Evolutionary conservation across 1,140 invertebrate genomes (phyloP), one percentile per base, ranked within the genome.

Genomic region (Eumaeus atala): DNA sequence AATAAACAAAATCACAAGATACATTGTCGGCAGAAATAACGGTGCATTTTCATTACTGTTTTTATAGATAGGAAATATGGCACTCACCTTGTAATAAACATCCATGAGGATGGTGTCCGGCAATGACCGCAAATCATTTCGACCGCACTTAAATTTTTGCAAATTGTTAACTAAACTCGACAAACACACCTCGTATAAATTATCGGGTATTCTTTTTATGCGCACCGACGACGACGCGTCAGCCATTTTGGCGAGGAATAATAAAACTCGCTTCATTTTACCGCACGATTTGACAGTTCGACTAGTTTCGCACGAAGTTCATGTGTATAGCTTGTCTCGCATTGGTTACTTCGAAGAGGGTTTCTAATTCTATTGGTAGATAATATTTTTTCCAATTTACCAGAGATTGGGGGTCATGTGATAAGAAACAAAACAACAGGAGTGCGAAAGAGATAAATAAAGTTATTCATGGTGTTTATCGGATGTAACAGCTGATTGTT

Each of bases 61-160:
- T 80, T 72, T 70, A 64, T 74, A 71, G 67, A 74, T 73, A 81
- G 72, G 64, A 70, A 63, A 52, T 62, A 59, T 60, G 58, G 55
- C 49, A 75, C 78, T 90, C 81, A 92, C 91, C 90, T 90, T 90
- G 75, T 90, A 90, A 72, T 91, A 92, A 62, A 92, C 84, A 88
- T 92, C 92, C 77, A 92, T 91, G 44, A 91, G 77, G 65, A 91
- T 85, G 76, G 84, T 89, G 54, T 91, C 89, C 48, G 91, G 91
- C 48, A 92, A 65, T 34, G 64, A 67, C 18, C 69, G 70, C 56
- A 84, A 70, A 60, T 84, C 85, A 74, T 85, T 77, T 64, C 77
- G 69, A 52, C 80, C 72, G 67, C 76, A 84, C 74, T 86, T 82
- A 48, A 66, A 78, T 77, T 84, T 86, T 56, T 84, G 72, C 71